Base-by-base conservation (phyloP, 2,888 invertebrate species). In the Pegoplata infirma region DNA sequence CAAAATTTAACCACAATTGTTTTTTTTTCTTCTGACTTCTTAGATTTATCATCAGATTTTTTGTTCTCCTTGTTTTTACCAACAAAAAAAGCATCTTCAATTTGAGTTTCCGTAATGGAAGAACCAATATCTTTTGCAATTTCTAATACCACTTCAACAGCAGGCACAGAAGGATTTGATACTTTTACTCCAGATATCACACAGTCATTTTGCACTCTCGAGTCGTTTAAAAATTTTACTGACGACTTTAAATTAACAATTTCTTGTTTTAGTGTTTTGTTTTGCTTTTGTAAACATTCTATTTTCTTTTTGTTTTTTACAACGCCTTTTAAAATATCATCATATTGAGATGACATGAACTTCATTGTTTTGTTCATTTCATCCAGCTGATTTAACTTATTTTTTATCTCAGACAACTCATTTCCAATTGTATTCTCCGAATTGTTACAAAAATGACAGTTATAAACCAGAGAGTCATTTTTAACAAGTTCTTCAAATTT, bases 11-110 rank as follows among this genome's bases (percentile, higher is more conserved):
- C 66, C 2, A 40, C 53, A 17, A 53, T 40, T 1, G 66, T 44
- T 25, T 16, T 44, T 14, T 21, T 44, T 1, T 23, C 10, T 32
- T 32, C 3, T 23, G n/a, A n/a, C 10, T n/a, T n/a, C 32, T 32
- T 32, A 32, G 32, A n/a, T n/a, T n/a, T n/a, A n/a, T n/a, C n/a
- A n/a, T n/a, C n/a, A n/a, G n/a, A n/a, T n/a, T n/a, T n/a, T n/a
- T n/a, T n/a, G n/a, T n/a, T n/a, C n/a, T n/a, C 32, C 10, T 32
- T 32, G 6, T 16, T 28, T 0, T 14, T 53, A 44, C 25, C 25
- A 28, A 67, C 14, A 46, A 67, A 67, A 46, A 46, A 67, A 2
- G 46, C 55, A 19, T 67, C 66, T 12, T 68, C 58, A 21, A 58
- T 58, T 10, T 56, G n/a, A 1, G 32, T 14, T 10, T 47, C 58